phyloP scores from a whole-genome alignment of 2,888 invertebrate species.

The Embidobia sp. region DNA sequence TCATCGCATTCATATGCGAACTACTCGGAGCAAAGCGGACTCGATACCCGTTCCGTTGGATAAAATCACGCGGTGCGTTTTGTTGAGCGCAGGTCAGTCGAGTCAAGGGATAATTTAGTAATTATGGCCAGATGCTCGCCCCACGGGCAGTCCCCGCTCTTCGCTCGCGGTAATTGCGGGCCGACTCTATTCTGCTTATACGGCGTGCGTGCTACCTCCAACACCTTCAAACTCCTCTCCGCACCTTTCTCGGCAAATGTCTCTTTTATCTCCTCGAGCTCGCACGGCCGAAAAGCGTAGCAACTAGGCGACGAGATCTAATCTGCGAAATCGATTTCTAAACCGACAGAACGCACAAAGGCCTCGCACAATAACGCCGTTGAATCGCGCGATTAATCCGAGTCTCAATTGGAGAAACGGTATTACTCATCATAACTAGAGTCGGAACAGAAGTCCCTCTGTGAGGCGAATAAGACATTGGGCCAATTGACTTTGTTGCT shows the following conservation, averaged over 20 bases:
- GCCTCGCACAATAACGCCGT: too few species aligned
- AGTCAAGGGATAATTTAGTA: constrained; percentile 80
- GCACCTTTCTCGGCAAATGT: constrained; percentile 47
- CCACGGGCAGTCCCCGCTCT: constrained; percentile 61
- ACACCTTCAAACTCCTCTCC: constrained; percentile 53
- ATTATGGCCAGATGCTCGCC: constrained; percentile 79
- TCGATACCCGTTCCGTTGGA: constrained; percentile 67
- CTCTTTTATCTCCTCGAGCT: constrained; percentile 39
- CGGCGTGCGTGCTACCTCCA: constrained; percentile 49
- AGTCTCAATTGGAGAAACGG: constrained; percentile 25
- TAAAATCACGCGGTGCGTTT: constrained; percentile 71
- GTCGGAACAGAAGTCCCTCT: constrained; percentile 30
- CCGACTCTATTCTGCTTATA: constrained; percentile 55
- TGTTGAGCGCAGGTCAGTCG: constrained; percentile 69
- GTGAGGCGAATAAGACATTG: constrained; percentile 49
- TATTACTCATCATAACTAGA: constrained; percentile 40
- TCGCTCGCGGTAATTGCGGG: constrained; percentile 48
- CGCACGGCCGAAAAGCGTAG: too few species aligned
- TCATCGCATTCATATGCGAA: too few species aligned
- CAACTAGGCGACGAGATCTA: constrained; percentile 46
- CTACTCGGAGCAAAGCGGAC: too few species aligned
- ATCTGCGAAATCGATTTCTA: constrained; percentile 58
- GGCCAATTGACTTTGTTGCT: constrained; percentile 44
- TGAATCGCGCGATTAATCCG: constrained; percentile 16
- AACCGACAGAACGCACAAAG: constrained; percentile 53